A percentile compares a stretch with the other conserved stretches of the same genome.
phyloP scores from a whole-genome alignment of 2,113 vertebrate genomes.

The Ctenodactylus gundi region DNA sequence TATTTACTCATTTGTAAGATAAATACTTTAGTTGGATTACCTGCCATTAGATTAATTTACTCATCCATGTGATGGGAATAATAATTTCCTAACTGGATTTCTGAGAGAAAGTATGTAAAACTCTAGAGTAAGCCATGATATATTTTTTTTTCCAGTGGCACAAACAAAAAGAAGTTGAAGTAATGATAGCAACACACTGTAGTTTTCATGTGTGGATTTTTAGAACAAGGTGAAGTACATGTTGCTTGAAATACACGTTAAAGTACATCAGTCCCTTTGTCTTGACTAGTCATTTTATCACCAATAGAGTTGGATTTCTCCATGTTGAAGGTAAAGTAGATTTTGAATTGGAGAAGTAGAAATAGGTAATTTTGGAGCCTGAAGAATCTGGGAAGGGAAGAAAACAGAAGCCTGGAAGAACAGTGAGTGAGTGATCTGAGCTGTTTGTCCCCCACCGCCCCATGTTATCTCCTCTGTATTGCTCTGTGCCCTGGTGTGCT shows the following conservation, averaged over 20 bases:
- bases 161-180: constrained; percentile 6
- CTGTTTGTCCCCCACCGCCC: background rate
- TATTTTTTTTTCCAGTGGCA: no score
- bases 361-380: background rate
- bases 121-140: no score
- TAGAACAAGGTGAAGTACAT: background rate
- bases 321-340: background rate
- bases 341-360: background rate
- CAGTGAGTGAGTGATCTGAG: background rate
- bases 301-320: background rate
- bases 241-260: background rate
- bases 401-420: background rate
- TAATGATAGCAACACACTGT: background rate
- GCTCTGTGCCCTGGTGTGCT: background rate
- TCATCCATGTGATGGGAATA: background rate
- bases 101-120: background rate
- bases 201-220: background rate
- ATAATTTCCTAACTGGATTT: background rate
- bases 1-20: background rate
- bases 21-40: background rate
- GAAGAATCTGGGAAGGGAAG: background rate
- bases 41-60: background rate
- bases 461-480: background rate
- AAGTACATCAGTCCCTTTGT: background rate
- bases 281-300: background rate